These are phyloP conservation scores for Gopherus evgoodei DNA, from an alignment of 2,113 vertebrate species.

Conservation along the genomic window DNA sequence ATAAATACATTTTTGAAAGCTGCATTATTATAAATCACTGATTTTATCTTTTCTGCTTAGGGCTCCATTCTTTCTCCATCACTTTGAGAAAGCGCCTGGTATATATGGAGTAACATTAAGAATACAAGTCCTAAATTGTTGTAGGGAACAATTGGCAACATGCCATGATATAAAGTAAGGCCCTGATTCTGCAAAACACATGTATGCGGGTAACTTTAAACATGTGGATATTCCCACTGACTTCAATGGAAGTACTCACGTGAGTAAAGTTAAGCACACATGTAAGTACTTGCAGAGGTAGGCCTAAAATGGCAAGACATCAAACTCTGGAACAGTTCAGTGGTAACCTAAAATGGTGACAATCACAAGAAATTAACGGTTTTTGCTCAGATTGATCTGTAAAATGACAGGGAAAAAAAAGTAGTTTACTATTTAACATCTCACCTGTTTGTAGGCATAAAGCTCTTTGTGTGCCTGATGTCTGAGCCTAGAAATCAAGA, in stretches of 20 bases:
- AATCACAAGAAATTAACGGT: accelerated
- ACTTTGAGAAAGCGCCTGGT: neutral
- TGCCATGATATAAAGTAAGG: neutral
- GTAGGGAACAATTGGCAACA: neutral
- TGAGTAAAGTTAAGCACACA: neutral
- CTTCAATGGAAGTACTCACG: neutral
- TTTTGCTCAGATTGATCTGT: accelerated
- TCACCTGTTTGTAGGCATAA: slow-evolving; percentile 99
- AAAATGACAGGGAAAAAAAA: accelerated
- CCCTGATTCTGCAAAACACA: neutral
- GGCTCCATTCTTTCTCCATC: neutral
- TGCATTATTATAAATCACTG: neutral
- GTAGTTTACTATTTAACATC: neutral
- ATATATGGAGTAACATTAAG: neutral
- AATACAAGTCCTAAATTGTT: neutral
- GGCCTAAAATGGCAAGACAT: neutral
- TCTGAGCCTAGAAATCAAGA: slow-evolving; percentile 88
- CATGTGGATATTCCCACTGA: neutral
- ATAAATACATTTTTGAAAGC: neutral
- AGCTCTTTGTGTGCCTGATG: slow-evolving; percentile 99
- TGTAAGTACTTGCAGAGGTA: neutral
- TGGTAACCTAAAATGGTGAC: neutral
- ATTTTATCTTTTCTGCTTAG: neutral
- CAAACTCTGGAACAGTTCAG: neutral
- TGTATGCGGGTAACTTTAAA: neutral